Percentiles rank a stretch among this genome's conserved stretches.
These are phyloP conservation scores for Copidosoma floridanum DNA, from an alignment of 1,140 invertebrate genomes.

Conservation along the genomic window DNA sequence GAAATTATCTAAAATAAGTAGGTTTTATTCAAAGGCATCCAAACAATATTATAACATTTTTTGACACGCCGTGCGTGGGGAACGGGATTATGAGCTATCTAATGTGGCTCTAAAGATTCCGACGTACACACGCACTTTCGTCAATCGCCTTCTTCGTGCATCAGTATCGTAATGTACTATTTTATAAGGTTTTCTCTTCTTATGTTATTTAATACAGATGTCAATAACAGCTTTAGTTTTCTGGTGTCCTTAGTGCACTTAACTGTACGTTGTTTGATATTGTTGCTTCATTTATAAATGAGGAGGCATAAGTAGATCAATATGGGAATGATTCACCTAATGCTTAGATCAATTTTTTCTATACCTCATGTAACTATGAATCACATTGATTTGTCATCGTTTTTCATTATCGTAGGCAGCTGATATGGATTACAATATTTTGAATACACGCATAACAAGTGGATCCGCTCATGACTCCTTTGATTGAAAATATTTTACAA, in stretches of 20 bases:
- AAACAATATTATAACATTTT: not conserved
- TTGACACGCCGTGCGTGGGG: too few species aligned
- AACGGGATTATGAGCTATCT: too few species aligned
- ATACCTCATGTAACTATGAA: not conserved
- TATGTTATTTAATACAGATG: not conserved
- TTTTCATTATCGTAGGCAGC: not conserved
- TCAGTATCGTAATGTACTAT: not conserved
- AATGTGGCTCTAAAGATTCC: too few species aligned
- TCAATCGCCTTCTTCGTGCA: not conserved
- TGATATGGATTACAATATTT: not conserved
- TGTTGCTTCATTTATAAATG: not conserved
- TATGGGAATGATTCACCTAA: not conserved
- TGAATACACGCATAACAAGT: not conserved
- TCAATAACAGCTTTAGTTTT: not conserved
- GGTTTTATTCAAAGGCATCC: not conserved
- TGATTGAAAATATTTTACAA: not conserved
- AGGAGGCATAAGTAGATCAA: not conserved
- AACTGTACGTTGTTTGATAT: not conserved
- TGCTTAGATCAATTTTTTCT: not conserved
- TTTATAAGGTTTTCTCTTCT: not conserved
- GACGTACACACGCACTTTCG: too few species aligned
- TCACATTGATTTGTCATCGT: not conserved
- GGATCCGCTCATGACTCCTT: not conserved
- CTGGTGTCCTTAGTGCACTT: not conserved
- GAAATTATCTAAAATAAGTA: not conserved